These are phyloP conservation scores for Vidua macroura DNA, from an alignment of 2,113 vertebrate species.

Conservation along the genomic window DNA sequence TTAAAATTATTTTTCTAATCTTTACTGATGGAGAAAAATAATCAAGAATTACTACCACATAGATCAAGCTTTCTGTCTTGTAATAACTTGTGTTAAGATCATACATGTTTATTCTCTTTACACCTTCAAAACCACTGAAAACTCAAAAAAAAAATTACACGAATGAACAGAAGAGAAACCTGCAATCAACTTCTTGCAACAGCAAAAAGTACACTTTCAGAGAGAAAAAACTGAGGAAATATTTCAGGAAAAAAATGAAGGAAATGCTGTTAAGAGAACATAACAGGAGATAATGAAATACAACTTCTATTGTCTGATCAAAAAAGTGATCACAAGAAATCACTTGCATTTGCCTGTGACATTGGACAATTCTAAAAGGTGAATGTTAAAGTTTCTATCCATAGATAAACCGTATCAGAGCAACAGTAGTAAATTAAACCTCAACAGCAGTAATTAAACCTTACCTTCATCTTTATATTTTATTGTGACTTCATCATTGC, in stretches of 20 bases:
- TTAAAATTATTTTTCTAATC: background rate
- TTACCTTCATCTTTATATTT: conserved; percentile 99
- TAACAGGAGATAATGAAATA: background rate
- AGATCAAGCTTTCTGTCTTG: background rate
- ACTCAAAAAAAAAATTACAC: background rate
- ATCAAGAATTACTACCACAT: background rate
- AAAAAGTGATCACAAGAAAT: background rate
- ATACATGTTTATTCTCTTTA: background rate
- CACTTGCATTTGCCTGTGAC: background rate
- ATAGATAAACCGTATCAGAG: background rate
- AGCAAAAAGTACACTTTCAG: background rate
- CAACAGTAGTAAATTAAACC: background rate
- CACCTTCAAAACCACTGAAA: background rate
- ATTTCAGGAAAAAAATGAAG: background rate
- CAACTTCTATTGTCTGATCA: background rate
- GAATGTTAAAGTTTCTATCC: background rate
- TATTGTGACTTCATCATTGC: conserved; percentile 96
- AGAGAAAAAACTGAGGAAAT: background rate
- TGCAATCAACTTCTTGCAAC: background rate
- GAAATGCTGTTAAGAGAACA: background rate
- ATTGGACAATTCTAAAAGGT: background rate
- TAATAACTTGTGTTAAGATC: background rate
- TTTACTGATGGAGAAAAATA: background rate
- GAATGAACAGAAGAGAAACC: background rate
- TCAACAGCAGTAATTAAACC: background rate